phyloP scores from a whole-genome alignment of 2,113 vertebrate species.

The Hippoglossus stenolepis region DNA sequence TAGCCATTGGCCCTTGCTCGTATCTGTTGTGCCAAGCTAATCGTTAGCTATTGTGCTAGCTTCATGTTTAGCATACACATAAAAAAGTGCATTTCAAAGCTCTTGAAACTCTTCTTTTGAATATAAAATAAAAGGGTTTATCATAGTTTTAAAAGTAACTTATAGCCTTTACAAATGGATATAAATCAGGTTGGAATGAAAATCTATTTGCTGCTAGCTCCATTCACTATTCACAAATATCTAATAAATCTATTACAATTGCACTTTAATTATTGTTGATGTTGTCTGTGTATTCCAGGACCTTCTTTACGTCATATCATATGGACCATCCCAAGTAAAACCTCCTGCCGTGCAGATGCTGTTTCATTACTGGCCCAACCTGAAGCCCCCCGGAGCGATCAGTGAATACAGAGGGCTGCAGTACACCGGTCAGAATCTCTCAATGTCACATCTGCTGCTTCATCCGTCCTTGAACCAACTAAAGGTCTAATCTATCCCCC shows the following conservation, averaged over 20 bases:
- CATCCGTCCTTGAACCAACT: slow-evolving; percentile 34
- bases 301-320: slow-evolving; percentile 97
- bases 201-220: neutral
- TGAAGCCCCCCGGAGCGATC: slow-evolving; percentile 98
- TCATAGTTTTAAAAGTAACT: too few species aligned
- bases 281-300: slow-evolving; percentile 83
- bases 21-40: too few species aligned
- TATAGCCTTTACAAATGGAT: too few species aligned
- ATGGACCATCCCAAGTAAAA: slow-evolving; percentile 98
- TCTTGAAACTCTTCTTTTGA: too few species aligned
- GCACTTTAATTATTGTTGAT: neutral
- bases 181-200: too few species aligned
- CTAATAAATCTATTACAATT: neutral
- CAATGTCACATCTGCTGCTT: slow-evolving; percentile 3
- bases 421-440: slow-evolving; percentile 91
- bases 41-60: too few species aligned
- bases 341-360: slow-evolving; percentile 99
- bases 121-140: too few species aligned
- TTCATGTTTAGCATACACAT: too few species aligned
- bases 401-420: slow-evolving; percentile 98
- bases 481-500: slow-evolving; percentile 26
- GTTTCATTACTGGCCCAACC: slow-evolving; percentile 99
- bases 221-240: neutral
- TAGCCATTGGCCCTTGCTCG: too few species aligned
- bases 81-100: too few species aligned